These are phyloP conservation scores for Pemphigus obesinymphae DNA, from an alignment of 1,140 invertebrate genomes.

Conservation along the genomic window DNA sequence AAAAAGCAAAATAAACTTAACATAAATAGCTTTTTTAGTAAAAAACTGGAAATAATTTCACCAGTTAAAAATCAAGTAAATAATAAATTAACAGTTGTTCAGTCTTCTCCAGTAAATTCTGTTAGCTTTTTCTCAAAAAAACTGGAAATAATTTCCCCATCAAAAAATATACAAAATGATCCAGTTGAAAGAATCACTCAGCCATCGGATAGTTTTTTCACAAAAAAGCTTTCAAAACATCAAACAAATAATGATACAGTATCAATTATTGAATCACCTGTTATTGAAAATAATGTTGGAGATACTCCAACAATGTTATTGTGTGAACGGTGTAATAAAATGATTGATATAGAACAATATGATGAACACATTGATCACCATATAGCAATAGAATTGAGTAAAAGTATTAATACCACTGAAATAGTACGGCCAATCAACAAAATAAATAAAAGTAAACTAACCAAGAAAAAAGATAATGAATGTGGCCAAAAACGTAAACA, in stretches of 20 bases:
- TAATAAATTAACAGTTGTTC: neutral
- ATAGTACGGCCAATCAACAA: neutral
- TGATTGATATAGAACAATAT: conserved; percentile 41
- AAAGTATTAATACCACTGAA: conserved; percentile 41
- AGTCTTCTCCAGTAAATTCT: neutral
- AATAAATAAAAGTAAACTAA: neutral
- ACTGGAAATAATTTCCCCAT: neutral
- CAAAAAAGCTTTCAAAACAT: neutral
- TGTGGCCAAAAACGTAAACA: neutral
- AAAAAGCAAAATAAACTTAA: neutral
- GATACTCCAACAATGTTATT: neutral
- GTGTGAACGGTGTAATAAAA: conserved; percentile 43
- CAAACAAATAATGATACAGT: neutral
- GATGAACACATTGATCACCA: conserved; percentile 46
- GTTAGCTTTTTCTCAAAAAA: neutral
- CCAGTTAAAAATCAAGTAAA: neutral
- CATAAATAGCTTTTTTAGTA: neutral
- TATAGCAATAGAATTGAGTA: conserved; percentile 43
- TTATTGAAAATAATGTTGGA: neutral
- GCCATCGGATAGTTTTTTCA: neutral
- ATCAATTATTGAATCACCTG: neutral
- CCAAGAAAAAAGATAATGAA: neutral
- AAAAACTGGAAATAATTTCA: neutral
- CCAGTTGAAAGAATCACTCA: neutral
- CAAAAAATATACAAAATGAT: neutral